phyloP scores from a whole-genome alignment of 2,797 vertebrate genomes.

The Phyllotis vaccarum region DNA sequence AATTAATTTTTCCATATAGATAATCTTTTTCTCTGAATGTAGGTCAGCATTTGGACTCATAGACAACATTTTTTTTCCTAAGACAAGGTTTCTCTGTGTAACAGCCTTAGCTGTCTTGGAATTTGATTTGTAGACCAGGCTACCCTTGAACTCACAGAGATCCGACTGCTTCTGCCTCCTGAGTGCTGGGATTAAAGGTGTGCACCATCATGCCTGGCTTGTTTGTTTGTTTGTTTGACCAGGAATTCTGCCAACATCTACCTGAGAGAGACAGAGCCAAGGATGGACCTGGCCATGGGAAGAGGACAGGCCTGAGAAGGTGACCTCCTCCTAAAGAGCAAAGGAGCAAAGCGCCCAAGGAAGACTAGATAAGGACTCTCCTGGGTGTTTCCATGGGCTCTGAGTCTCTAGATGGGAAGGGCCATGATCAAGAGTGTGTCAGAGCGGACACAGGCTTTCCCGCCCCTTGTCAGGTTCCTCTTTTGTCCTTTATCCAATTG shows the following conservation, averaged over 20 bases:
- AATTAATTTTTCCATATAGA: background rate
- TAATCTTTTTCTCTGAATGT: background rate
- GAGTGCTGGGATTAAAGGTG: background rate
- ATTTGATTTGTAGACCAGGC: background rate
- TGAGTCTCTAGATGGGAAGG: accelerated
- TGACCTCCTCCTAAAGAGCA: background rate
- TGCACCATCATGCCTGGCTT: background rate
- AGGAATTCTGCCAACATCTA: background rate
- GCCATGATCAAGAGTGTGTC: background rate
- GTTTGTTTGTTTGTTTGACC: background rate
- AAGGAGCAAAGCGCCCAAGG: background rate
- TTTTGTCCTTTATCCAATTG: too few species aligned
- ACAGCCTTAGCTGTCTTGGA: background rate
- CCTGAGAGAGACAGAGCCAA: background rate
- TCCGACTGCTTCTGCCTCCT: background rate
- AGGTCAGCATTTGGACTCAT: background rate
- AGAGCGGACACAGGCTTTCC: background rate
- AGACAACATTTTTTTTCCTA: background rate
- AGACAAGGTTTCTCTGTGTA: background rate
- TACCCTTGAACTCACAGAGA: background rate
- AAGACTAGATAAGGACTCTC: background rate
- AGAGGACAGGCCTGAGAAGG: background rate
- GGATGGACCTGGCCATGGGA: background rate
- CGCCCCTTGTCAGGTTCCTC: background rate
- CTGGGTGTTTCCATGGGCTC: background rate